Evolutionary conservation across 1,140 invertebrate species (phyloP), one percentile per base, ranked within the genome.

Genomic region (Drosophila yakuba): DNA sequence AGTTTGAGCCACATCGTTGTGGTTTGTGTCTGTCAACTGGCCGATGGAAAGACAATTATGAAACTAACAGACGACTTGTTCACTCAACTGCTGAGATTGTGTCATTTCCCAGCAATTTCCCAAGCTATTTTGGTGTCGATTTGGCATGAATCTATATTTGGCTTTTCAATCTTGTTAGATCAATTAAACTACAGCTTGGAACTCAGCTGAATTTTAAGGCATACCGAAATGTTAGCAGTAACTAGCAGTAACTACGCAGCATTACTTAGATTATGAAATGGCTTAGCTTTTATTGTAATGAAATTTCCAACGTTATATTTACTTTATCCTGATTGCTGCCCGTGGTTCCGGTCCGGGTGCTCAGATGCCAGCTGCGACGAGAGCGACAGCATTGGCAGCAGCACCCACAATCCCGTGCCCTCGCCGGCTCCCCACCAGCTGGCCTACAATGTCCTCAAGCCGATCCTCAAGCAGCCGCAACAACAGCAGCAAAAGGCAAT

Each of bases 321-420:
- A 10, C 20, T 14, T 35, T 60, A 60, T 36, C 32, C 64, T 59
- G 45, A 56, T 6, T 41, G 36, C 23, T 51, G 62, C 36, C 62
- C n/a, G 7, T 56, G 67, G 62, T 6, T 36, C 50, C 50, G 50
- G 50, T 36, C 11, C 35, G 25, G 50, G 60, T 63, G 38, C 60
- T 8, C 69, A 91, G 90, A 92, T 58, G 52, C 62, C 12, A 91
- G 81, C 39, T 92, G 91, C 63, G 91, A 92, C 17, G 91, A 91
- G 60, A 88, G 79, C 50, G 90, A 92, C 47, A 78, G 58, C 0
- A 28, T 80, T 11, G 76, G 76, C 67, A 80, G 51, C 45, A 60
- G 67, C 41, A 77, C 76, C 10, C 63, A 83, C 12, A 63, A 52
- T 0, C 71, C 74, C 1, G 79, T 88, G 8, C 83, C 84, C 2